Evolutionary conservation across 2,888 invertebrate genomes (phyloP).

Genomic region (Bugulina stolonifera): DNA sequence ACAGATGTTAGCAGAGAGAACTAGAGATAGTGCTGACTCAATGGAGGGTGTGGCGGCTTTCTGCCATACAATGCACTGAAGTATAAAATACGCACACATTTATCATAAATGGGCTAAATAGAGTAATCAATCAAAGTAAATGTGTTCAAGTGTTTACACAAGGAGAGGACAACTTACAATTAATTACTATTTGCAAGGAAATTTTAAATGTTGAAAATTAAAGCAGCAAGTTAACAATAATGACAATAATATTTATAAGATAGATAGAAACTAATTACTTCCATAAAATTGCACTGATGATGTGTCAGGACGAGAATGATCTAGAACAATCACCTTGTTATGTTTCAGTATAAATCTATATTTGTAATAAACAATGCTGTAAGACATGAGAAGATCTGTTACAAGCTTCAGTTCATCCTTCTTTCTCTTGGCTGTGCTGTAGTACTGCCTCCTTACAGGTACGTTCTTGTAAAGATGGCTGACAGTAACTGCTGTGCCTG

Average conservation of each 20-base stretch:
- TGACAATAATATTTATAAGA: no score
- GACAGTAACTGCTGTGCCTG: conserved; percentile 59
- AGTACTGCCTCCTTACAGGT: conserved; percentile 59
- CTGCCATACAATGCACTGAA: neutral
- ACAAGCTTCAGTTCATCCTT: conserved; percentile 58
- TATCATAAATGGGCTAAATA: no score
- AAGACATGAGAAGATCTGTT: conserved; percentile 57
- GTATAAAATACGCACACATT: neutral
- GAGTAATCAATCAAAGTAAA: no score
- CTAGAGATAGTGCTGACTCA: neutral
- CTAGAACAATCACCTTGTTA: no score
- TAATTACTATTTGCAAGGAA: no score
- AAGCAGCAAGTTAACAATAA: no score
- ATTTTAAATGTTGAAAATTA: no score
- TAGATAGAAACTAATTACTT: no score
- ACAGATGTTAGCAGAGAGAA: neutral
- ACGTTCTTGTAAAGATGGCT: conserved; percentile 58
- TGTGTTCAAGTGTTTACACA: no score
- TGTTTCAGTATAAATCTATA: conserved; percentile 56
- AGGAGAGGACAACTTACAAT: no score
- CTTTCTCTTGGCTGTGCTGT: conserved; percentile 53
- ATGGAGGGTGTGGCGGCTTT: neutral
- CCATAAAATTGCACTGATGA: no score
- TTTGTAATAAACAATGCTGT: conserved; percentile 56
- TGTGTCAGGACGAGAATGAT: no score